Percentiles rank a stretch among this genome's conserved stretches.
Evolutionary conservation across 2,113 vertebrate genomes (phyloP).

Genomic region (Calidris pygmaea): DNA sequence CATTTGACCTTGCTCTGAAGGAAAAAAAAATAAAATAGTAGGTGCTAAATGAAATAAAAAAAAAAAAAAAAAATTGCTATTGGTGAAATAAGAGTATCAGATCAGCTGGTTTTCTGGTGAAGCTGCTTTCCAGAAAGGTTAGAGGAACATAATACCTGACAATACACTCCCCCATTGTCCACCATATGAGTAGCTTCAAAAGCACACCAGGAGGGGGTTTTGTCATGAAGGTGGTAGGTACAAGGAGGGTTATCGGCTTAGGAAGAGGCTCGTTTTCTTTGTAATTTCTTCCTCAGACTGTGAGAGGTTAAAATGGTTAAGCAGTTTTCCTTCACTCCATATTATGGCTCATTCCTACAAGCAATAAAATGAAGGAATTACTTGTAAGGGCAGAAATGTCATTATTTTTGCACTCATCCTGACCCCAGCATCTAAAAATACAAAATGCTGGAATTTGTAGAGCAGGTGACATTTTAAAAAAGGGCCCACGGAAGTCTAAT

Average conservation of each 20-base stretch:
- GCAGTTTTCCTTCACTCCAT: slow-evolving; percentile 53
- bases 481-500: slow-evolving; percentile 65
- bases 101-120: slow-evolving; percentile 22
- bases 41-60: not conserved
- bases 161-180: not conserved
- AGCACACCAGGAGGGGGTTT: not conserved
- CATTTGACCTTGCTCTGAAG: slow-evolving; percentile 41
- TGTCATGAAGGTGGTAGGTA: not conserved
- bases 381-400: slow-evolving; percentile 68
- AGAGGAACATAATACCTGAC: not conserved
- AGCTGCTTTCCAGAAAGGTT: not conserved
- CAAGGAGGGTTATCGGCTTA: not conserved
- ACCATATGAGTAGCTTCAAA: slow-evolving; percentile 13
- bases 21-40: not conserved
- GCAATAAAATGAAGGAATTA: slow-evolving; percentile 66
- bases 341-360: slow-evolving; percentile 56
- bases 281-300: slow-evolving; percentile 42
- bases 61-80: not conserved
- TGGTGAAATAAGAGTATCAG: slow-evolving; percentile 22
- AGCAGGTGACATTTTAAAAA: slow-evolving; percentile 74
- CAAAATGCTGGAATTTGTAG: slow-evolving; percentile 73
- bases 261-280: slow-evolving; percentile 22
- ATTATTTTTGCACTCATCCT: slow-evolving; percentile 71
- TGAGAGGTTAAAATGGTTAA: slow-evolving; percentile 64
- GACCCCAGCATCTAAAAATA: slow-evolving; percentile 77